Conservation (phyloP, 2,113 vertebrate species). For the Pipra filicauda region DNA sequence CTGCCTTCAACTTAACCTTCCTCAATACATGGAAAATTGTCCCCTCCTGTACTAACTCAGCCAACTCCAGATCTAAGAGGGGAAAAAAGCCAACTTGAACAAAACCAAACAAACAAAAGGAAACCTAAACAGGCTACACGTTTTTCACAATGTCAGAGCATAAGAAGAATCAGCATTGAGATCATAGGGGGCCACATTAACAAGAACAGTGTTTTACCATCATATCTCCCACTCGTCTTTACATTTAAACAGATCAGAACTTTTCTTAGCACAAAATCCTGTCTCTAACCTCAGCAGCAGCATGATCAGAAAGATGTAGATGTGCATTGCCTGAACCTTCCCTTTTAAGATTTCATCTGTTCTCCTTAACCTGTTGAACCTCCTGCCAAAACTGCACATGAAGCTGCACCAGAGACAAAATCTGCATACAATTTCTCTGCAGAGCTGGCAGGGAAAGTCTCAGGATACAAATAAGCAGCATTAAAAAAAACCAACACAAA, state of each 20-base stretch:
- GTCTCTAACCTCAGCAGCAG: background rate
- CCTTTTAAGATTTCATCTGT: conserved; percentile 26
- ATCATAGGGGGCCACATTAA: conserved; percentile 1
- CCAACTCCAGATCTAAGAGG: fast-evolving
- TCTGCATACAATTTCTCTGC: background rate
- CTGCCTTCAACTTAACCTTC: background rate
- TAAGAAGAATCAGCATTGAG: background rate
- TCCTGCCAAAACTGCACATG: background rate
- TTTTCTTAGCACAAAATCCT: background rate
- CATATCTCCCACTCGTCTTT: background rate
- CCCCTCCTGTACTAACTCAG: background rate
- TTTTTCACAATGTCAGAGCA: background rate
- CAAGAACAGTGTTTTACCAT: background rate
- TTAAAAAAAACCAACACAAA: background rate
- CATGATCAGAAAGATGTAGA: conserved; percentile 30
- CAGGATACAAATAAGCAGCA: background rate
- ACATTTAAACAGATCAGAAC: background rate
- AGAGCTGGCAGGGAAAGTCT: background rate
- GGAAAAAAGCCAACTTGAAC: fast-evolving
- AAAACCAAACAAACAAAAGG: background rate
- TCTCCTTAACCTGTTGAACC: conserved; percentile 44
- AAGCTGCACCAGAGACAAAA: background rate
- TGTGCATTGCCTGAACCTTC: background rate
- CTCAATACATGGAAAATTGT: background rate
- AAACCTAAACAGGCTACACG: background rate